phyloP scores from a whole-genome alignment of 2,888 invertebrate genomes.

The Heliconius hortense region DNA sequence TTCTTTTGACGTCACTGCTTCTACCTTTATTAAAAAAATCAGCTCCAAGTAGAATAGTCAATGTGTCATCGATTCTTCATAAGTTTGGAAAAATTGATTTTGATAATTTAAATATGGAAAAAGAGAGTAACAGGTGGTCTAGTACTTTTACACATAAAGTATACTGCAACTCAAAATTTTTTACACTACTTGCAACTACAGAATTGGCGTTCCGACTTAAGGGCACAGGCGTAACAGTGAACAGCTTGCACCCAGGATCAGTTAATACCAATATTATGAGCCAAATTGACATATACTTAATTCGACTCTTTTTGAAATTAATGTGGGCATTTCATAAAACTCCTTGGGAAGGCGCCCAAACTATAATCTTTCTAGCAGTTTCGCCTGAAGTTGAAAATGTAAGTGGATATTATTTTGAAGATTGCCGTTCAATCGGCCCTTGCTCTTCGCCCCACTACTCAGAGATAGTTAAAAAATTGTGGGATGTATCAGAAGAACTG shows the following conservation, averaged over 20 bases:
- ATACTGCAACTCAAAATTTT: constrained; percentile 76
- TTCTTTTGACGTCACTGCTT: constrained; percentile 84
- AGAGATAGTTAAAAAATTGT: constrained; percentile 81
- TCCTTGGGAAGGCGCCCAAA: constrained; percentile 69
- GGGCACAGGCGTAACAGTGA: constrained; percentile 87
- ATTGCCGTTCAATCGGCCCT: constrained; percentile 71
- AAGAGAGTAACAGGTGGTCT: constrained; percentile 28
- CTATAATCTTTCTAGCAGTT: constrained; percentile 80
- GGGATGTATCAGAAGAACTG: constrained; percentile 83
- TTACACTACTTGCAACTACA: constrained; percentile 75
- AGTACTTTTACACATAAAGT: constrained; percentile 13
- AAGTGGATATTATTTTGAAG: constrained; percentile 84
- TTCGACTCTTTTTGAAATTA: constrained; percentile 64
- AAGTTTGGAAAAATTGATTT: constrained; percentile 47
- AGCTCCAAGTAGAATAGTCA: constrained; percentile 56
- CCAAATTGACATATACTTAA: constrained; percentile 53
- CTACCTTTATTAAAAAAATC: constrained; percentile 59
- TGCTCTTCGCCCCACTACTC: constrained; percentile 72
- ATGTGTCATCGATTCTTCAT: constrained; percentile 56
- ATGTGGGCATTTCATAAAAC: constrained; percentile 51
- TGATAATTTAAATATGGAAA: constrained; percentile 41
- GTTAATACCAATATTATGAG: constrained; percentile 85
- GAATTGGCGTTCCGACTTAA: constrained; percentile 86
- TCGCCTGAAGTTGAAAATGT: constrained; percentile 78
- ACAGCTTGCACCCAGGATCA: constrained; percentile 91